Evolutionary conservation across 2,888 invertebrate genomes (phyloP), one percentile per base, ranked within the genome.

Genomic region (Drosophila sordidula): DNA sequence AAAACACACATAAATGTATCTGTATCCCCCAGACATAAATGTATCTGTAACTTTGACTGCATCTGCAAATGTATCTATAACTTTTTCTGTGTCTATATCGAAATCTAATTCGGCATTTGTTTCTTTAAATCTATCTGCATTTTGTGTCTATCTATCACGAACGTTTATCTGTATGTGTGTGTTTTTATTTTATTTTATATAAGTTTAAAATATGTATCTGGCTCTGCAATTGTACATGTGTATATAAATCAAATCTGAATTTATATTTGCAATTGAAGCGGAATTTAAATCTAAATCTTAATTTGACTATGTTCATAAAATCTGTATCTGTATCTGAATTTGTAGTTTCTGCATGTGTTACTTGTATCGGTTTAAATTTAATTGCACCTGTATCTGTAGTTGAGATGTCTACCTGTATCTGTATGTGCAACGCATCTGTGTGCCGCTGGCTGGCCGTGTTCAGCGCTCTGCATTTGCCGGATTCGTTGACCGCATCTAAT

Each of bases 401-500:
- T 22, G 32, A 32, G 32, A 11, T 32, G 32, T 32, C 32, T 32
- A 11, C 16, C 29, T 46, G 46, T 12, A 32, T 32, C 16, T 16
- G n/a, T 18, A 16, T 4, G n/a, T 44, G n/a, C 14, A 26, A 26
- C 45, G 22, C 22, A 22, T 22, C 22, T 22, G 22, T 22, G 22
- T 22, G 22, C 22, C 18, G 18, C 18, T n/a, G n/a, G n/a, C n/a
- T 22, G 22, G 22, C 3, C 22, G 22, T 3, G 2, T 2, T 22
- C 3, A 22, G 2, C 2, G 26, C 22, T 54, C 29, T 55, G 57
- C 55, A 56, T 26, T 47, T 50, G 61, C 54, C 49, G 62, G 52
- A 59, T 65, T 67, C 55, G 57, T 46, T 76, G 81, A 79, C 81
- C 79, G 79, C 69, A 70, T 67, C 81, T 56, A 70, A 81, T 66